Conservation (phyloP, 1,140 invertebrate species). For the Trachymyrmex cornetzi region DNA sequence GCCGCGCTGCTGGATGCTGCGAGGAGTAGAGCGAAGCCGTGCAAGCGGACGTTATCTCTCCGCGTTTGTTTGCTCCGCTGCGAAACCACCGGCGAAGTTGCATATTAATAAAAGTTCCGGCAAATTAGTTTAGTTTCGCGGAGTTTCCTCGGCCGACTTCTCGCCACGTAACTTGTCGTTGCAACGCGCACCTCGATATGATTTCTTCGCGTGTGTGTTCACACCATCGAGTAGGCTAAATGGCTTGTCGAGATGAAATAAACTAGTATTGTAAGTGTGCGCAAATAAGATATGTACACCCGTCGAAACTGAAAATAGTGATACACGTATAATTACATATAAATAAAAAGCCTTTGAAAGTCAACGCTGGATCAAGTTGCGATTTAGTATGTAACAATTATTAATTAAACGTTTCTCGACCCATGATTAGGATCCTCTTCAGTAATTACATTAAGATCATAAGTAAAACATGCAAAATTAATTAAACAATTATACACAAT, state of each 20-base stretch:
- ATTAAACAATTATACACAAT: too few relatives aligned
- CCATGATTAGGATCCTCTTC: too few relatives aligned
- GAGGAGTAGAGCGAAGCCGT: background rate
- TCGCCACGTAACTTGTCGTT: slow-evolving; percentile 51
- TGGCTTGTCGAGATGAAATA: slow-evolving; percentile 40
- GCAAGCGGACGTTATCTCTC: slow-evolving; percentile 69
- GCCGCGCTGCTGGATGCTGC: background rate
- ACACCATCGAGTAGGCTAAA: slow-evolving; percentile 37
- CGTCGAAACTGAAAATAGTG: background rate
- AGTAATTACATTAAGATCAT: too few relatives aligned
- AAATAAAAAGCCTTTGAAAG: too few relatives aligned
- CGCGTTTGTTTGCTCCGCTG: slow-evolving; percentile 75
- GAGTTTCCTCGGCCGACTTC: slow-evolving; percentile 65
- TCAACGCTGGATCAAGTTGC: too few relatives aligned
- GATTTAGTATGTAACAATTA: too few relatives aligned
- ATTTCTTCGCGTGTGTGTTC: slow-evolving; percentile 57
- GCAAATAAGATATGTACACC: background rate
- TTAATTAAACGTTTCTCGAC: too few relatives aligned
- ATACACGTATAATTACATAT: background rate
- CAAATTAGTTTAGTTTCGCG: slow-evolving; percentile 81
- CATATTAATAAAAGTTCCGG: slow-evolving; percentile 82
- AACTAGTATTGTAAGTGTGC: slow-evolving; percentile 8
- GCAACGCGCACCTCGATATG: slow-evolving; percentile 29
- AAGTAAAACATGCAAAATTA: too few relatives aligned
- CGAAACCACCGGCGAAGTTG: slow-evolving; percentile 69